Evolutionary conservation across 2,113 vertebrate species (phyloP).

Genomic region (Cygnus buccinator): DNA sequence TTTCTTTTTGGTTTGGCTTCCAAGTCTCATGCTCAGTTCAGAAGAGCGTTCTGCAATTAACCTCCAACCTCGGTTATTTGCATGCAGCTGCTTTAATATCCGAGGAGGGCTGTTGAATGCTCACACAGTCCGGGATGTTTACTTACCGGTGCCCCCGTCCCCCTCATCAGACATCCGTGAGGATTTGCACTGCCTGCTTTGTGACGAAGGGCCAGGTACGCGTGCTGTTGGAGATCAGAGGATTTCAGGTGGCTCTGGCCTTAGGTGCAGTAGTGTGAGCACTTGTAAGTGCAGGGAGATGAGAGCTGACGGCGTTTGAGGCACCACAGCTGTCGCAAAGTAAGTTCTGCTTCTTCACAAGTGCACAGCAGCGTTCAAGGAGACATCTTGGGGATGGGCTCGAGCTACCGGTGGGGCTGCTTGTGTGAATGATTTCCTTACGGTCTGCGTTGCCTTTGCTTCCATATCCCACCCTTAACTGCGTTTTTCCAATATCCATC

Average conservation of each 20-base stretch:
- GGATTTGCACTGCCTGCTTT: neutral
- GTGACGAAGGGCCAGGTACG: neutral
- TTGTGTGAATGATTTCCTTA: neutral
- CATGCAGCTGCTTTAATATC: neutral
- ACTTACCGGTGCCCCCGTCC: neutral
- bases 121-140: neutral
- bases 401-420: neutral
- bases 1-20: neutral
- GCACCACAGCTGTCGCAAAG: neutral
- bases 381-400: neutral
- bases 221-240: neutral
- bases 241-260: neutral
- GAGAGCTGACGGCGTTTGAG: neutral
- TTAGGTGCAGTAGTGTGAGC: neutral
- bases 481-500: fast-evolving
- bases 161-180: neutral
- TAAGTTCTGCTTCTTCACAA: neutral
- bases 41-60: neutral
- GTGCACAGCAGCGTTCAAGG: neutral
- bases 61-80: neutral
- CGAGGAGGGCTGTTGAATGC: neutral
- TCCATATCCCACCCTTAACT: neutral
- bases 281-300: neutral
- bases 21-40: neutral
- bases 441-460: neutral